A percentile compares a stretch with the other conserved stretches of the same genome.
Conservation (phyloP, 2,113 vertebrate genomes). For the Hypomesus transpacificus region DNA sequence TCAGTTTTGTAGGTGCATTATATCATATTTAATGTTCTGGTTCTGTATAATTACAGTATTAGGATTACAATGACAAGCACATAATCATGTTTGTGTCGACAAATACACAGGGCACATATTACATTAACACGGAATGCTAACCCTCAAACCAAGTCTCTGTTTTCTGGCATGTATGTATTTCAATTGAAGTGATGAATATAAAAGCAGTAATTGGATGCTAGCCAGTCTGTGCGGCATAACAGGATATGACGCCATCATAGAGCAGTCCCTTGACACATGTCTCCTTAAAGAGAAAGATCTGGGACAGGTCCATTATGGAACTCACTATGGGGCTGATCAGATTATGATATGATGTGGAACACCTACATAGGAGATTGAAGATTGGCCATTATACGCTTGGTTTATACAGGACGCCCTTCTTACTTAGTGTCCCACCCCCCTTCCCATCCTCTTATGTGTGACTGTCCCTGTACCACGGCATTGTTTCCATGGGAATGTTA, state of each 20-base stretch:
- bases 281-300: constrained; percentile 51
- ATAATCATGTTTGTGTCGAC: too few relatives aligned
- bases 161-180: neutral
- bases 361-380: constrained; percentile 63
- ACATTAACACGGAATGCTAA: too few relatives aligned
- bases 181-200: constrained; percentile 49
- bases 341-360: constrained; percentile 61
- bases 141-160: too few relatives aligned
- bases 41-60: too few relatives aligned
- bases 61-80: too few relatives aligned
- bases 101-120: too few relatives aligned
- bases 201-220: constrained; percentile 40
- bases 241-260: constrained; percentile 28
- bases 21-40: neutral
- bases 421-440: constrained; percentile 39
- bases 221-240: constrained; percentile 32
- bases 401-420: constrained; percentile 30
- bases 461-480: constrained; percentile 21
- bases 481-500: constrained; percentile 20
- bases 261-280: constrained; percentile 42
- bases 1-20: neutral
- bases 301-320: constrained; percentile 59
- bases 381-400: constrained; percentile 59
- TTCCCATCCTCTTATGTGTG: constrained; percentile 44
- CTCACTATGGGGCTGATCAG: constrained; percentile 59